phyloP scores from a whole-genome alignment of 2,113 vertebrate species.

The Agelaius tricolor region DNA sequence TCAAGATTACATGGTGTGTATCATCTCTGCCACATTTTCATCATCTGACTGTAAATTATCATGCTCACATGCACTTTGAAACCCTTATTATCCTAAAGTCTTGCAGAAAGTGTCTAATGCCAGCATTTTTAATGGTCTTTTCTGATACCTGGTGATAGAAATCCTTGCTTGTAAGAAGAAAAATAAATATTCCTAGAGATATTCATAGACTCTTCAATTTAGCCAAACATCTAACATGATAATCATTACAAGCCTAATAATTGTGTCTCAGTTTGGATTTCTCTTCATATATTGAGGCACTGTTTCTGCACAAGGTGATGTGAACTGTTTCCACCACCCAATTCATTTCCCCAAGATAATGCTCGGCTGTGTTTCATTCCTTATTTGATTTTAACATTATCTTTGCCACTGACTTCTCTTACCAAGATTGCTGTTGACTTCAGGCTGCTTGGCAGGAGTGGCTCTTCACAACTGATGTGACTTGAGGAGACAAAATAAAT shows the following conservation, averaged over 20 bases:
- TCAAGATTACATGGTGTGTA: background rate
- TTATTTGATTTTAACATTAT: background rate
- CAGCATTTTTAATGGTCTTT: background rate
- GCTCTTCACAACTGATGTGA: background rate
- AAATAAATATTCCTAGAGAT: background rate
- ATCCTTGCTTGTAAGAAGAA: background rate
- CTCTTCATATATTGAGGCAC: background rate
- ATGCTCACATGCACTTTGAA: background rate
- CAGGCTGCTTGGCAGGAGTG: background rate
- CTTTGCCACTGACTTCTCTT: background rate
- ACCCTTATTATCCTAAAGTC: background rate
- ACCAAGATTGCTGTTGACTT: constrained; percentile 29
- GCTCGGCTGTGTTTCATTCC: background rate
- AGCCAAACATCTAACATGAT: background rate
- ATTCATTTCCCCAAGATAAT: background rate
- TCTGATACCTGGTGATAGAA: background rate
- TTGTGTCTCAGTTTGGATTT: background rate
- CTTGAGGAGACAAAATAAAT: constrained; percentile 44
- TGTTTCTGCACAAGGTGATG: background rate
- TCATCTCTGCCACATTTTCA: background rate
- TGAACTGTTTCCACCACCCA: background rate
- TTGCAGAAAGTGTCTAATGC: background rate
- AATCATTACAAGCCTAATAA: background rate
- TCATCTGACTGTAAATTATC: background rate
- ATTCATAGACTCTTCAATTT: background rate